Conservation (phyloP, 2,113 vertebrate species). For the Thunnus thynnus region DNA sequence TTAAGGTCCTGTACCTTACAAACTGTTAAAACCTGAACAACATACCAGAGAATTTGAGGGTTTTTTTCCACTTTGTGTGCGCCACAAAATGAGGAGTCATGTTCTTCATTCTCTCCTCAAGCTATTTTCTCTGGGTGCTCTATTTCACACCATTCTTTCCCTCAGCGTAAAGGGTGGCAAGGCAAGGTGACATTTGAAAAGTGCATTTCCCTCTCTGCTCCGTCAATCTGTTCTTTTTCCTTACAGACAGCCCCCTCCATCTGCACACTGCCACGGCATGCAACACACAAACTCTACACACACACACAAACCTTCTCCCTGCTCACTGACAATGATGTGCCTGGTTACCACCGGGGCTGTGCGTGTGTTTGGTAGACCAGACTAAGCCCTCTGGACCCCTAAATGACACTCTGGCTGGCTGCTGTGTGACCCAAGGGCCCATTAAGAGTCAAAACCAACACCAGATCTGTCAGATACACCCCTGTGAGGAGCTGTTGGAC, state of each 20-base stretch:
- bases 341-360: constrained; percentile 32
- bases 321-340: constrained; percentile 62
- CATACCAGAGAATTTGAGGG: neutral
- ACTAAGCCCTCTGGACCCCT: constrained; percentile 40
- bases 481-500: constrained; percentile 58
- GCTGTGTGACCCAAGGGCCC: constrained; percentile 57
- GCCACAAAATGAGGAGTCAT: constrained; percentile 31
- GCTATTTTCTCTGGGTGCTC: constrained; percentile 43
- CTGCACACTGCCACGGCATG: constrained; percentile 1
- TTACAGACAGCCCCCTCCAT: constrained; percentile 58
- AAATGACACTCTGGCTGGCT: constrained; percentile 51
- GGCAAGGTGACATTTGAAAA: constrained; percentile 84
- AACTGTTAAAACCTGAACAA: constrained; percentile 16
- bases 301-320: constrained; percentile 36
- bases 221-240: constrained; percentile 71
- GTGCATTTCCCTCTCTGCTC: constrained; percentile 73
- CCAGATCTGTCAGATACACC: constrained; percentile 61
- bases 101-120: constrained; percentile 18
- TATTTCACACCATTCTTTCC: constrained; percentile 60
- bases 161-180: constrained; percentile 65
- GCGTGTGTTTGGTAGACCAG: constrained; percentile 46
- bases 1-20: neutral
- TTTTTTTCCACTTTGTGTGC: constrained; percentile 15
- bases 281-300: constrained; percentile 14
- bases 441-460: constrained; percentile 67